Evolutionary conservation across 2,113 vertebrate genomes (phyloP).

Genomic region (Hemicordylus capensis): DNA sequence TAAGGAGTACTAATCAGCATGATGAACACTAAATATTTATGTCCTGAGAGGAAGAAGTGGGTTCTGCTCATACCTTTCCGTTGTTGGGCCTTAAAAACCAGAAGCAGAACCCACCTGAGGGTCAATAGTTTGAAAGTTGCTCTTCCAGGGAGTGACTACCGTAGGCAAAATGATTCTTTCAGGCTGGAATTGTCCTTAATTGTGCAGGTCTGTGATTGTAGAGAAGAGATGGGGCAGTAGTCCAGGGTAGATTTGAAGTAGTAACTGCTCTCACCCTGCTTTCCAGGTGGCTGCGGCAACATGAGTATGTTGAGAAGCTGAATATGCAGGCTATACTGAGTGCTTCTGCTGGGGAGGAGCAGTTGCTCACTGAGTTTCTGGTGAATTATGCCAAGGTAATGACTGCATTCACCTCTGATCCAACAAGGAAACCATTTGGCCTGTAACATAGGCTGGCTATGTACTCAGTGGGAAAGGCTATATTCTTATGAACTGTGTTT

Average conservation of each 20-base stretch:
- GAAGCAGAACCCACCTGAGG: no score
- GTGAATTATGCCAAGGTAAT: slow-evolving; percentile 88
- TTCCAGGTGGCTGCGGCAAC: slow-evolving; percentile 90
- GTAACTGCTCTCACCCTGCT: background rate
- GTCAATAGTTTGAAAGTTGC: background rate
- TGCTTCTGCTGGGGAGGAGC: slow-evolving; percentile 80
- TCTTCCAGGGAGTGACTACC: background rate
- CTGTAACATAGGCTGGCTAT: no score
- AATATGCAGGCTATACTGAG: slow-evolving; percentile 94
- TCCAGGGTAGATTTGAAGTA: background rate
- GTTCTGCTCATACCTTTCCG: background rate
- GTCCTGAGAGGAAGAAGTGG: background rate
- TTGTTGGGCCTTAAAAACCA: background rate
- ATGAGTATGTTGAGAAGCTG: slow-evolving; percentile 90
- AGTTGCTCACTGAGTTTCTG: slow-evolving; percentile 89
- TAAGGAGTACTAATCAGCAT: no score
- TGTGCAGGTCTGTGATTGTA: background rate
- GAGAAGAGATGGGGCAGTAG: background rate
- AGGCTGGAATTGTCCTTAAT: background rate
- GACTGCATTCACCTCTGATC: background rate
- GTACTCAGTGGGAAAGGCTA: background rate
- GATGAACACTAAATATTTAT: background rate
- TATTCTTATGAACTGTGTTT: background rate
- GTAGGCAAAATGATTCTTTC: no score
- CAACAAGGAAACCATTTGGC: background rate